Conservation (phyloP, 1,140 invertebrate species). For the Drosophila prosaltans region DNA sequence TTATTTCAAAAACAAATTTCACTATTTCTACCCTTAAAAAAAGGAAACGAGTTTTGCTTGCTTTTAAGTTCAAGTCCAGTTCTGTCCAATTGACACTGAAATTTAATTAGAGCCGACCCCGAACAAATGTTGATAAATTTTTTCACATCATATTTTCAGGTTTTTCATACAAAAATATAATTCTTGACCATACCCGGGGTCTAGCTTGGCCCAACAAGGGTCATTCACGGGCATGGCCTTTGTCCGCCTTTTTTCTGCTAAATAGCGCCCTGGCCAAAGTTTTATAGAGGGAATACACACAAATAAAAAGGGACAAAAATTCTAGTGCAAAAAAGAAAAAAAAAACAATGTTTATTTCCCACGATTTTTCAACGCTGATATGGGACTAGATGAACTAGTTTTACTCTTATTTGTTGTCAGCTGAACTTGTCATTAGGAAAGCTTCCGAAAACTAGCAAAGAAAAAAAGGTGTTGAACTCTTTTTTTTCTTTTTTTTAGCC, state of each 20-base stretch:
- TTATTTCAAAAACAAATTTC: not conserved
- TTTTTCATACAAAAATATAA: slow-evolving; percentile 40
- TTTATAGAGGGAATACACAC: too few species aligned
- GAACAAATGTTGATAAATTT: slow-evolving; percentile 53
- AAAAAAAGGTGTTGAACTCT: slow-evolving; percentile 74
- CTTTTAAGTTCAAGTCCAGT: not conserved
- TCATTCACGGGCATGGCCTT: slow-evolving; percentile 64
- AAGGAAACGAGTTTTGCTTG: not conserved
- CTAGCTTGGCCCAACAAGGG: slow-evolving; percentile 24
- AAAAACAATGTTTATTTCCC: slow-evolving; percentile 64
- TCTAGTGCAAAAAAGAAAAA: slow-evolving; percentile 38
- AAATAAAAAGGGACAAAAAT: slow-evolving; percentile 38
- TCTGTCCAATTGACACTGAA: slow-evolving; percentile 68
- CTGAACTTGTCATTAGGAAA: slow-evolving; percentile 72
- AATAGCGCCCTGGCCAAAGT: slow-evolving; percentile 39
- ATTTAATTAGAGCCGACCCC: slow-evolving; percentile 78
- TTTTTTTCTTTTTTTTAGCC: slow-evolving; percentile 53
- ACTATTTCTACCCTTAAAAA: slow-evolving; percentile 4
- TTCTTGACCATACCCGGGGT: slow-evolving; percentile 47
- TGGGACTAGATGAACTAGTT: slow-evolving; percentile 57
- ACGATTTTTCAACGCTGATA: slow-evolving; percentile 73
- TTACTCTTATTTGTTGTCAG: slow-evolving; percentile 32
- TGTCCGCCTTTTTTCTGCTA: slow-evolving; percentile 65
- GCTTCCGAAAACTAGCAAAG: slow-evolving; percentile 17
- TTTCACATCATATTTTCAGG: slow-evolving; percentile 57